These are phyloP conservation scores for Tympanuchus pallidicinctus DNA, from an alignment of 2,113 vertebrate species.

Conservation along the genomic window DNA sequence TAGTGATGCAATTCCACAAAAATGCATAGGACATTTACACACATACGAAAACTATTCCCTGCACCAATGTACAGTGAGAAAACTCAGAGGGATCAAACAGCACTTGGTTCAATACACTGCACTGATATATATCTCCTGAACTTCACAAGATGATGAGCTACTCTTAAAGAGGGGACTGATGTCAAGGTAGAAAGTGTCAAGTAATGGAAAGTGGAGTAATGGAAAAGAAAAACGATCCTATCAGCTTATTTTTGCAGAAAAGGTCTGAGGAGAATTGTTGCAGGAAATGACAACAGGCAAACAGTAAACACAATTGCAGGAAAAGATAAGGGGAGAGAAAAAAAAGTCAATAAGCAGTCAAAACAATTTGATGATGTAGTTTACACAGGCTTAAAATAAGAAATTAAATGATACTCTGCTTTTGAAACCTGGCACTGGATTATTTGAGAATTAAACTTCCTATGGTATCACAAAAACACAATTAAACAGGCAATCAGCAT, in stretches of 20 bases:
- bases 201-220: neutral
- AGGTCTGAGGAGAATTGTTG: neutral
- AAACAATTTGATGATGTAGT: neutral
- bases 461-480: neutral
- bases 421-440: neutral
- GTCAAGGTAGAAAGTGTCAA: neutral
- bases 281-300: neutral
- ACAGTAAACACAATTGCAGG: neutral
- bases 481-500: neutral
- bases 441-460: neutral
- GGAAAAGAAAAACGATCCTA: neutral
- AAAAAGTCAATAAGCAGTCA: neutral
- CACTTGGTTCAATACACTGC: neutral
- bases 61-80: neutral
- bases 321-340: neutral
- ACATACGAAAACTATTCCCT: neutral
- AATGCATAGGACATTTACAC: neutral
- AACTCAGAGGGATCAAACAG: neutral
- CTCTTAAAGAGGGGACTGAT: neutral
- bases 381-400: neutral
- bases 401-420: neutral
- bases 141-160: neutral
- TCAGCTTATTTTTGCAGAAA: neutral
- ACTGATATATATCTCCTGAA: neutral
- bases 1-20: neutral